These are phyloP conservation scores for Actinostola sp. DNA, from an alignment of 92 coral and sea anemone genomes.

Conservation along the genomic window DNA sequence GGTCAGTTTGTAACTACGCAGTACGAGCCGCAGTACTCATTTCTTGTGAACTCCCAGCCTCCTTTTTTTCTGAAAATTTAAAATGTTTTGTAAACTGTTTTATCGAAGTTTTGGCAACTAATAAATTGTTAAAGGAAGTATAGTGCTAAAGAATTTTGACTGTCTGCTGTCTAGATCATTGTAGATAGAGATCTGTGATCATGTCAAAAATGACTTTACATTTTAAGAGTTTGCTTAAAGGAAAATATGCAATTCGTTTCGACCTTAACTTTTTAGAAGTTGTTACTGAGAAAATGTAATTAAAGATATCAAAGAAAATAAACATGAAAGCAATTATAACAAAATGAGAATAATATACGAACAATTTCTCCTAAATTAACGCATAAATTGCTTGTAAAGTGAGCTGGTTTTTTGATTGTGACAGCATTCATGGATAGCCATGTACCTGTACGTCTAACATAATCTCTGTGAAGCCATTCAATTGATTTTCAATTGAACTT, in stretches of 20 bases:
- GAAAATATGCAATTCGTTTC: not conserved
- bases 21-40: too few species aligned
- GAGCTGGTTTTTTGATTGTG: not conserved
- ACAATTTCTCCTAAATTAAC: too few species aligned
- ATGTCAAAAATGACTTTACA: not conserved
- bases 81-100: not conserved
- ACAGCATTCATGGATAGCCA: not conserved
- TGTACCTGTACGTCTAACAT: not conserved
- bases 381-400: not conserved
- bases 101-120: not conserved
- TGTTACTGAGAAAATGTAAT: not conserved
- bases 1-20: too few species aligned
- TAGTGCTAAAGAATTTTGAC: not conserved
- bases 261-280: not conserved
- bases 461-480: conserved; percentile 1
- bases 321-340: too few species aligned
- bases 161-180: not conserved
- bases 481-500: conserved; percentile 16
- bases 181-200: conserved; percentile 2
- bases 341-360: too few species aligned
- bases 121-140: conserved; percentile 5
- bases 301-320: too few species aligned
- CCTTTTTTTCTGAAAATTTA: too few species aligned
- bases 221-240: not conserved
- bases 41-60: not conserved